phyloP scores from a whole-genome alignment of 2,888 invertebrate species.

The Erpobdella octoculata region DNA sequence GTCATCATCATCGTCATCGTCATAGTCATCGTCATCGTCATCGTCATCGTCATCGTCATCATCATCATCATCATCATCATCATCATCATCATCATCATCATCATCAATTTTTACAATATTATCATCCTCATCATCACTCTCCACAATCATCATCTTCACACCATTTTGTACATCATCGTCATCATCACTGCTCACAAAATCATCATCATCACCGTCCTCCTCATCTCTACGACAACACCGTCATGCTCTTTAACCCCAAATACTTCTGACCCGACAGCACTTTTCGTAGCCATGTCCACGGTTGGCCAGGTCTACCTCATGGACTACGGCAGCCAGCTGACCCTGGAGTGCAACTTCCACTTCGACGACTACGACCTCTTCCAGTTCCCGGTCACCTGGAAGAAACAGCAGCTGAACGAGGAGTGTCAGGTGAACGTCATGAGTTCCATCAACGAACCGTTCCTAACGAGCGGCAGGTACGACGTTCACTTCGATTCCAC shows the following conservation, averaged over 20 bases:
- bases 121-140: no score
- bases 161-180: no score
- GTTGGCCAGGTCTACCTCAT: constrained; percentile 10
- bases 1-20: not conserved
- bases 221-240: no score
- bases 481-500: no score
- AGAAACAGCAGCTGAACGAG: constrained; percentile 2
- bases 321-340: not conserved
- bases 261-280: no score
- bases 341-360: constrained; percentile 19
- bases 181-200: no score
- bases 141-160: no score
- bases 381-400: constrained; percentile 21
- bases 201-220: no score
- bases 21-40: constrained; percentile 19
- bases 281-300: constrained; percentile 5
- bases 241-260: no score
- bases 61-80: constrained; percentile 20
- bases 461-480: not conserved
- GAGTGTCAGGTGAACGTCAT: constrained; percentile 4
- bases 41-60: constrained; percentile 20
- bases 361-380: constrained; percentile 15
- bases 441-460: constrained; percentile 2
- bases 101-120: no score
- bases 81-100: no score